These are phyloP conservation scores for Acanthopagrus latus DNA, from an alignment of 2,797 vertebrate species.

Conservation along the genomic window DNA sequence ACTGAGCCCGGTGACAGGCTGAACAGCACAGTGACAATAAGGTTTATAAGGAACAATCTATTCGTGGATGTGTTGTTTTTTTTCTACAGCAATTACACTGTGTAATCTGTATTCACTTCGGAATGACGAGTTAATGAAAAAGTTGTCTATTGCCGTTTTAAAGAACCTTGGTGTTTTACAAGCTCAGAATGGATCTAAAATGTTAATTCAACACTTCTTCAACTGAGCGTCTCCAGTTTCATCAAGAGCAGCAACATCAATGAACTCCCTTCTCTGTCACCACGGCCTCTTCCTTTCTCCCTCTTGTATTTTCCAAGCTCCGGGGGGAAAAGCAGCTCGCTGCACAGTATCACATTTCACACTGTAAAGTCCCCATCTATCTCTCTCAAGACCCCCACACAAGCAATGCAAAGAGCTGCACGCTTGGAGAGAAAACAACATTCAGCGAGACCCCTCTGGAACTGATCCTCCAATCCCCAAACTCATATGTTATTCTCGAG, in stretches of 20 bases:
- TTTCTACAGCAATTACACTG: too few species aligned
- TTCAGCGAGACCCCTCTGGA: neutral
- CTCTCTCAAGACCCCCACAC: conserved; percentile 36
- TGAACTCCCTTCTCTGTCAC: conserved; percentile 27
- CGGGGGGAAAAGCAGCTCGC: conserved; percentile 22
- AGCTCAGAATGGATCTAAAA: neutral
- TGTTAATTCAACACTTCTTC: neutral
- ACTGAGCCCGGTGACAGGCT: too few species aligned
- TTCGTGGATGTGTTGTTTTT: too few species aligned
- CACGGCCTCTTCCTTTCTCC: neutral
- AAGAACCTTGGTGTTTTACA: neutral
- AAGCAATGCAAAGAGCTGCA: conserved; percentile 35
- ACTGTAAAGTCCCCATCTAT: conserved; percentile 19
- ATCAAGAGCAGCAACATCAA: conserved; percentile 3
- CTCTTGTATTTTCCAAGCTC: conserved; percentile 36
- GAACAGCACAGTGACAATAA: too few species aligned
- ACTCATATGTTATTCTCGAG: conserved; percentile 11
- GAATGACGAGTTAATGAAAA: too few species aligned
- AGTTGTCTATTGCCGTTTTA: too few species aligned
- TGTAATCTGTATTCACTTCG: too few species aligned
- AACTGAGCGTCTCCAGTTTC: conserved; percentile 3
- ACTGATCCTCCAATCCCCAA: conserved; percentile 26
- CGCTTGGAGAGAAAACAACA: conserved; percentile 41
- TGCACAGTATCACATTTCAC: conserved; percentile 46
- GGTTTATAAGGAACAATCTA: too few species aligned